phyloP scores from a whole-genome alignment of 2,797 vertebrate species.

The Champsocephalus esox region DNA sequence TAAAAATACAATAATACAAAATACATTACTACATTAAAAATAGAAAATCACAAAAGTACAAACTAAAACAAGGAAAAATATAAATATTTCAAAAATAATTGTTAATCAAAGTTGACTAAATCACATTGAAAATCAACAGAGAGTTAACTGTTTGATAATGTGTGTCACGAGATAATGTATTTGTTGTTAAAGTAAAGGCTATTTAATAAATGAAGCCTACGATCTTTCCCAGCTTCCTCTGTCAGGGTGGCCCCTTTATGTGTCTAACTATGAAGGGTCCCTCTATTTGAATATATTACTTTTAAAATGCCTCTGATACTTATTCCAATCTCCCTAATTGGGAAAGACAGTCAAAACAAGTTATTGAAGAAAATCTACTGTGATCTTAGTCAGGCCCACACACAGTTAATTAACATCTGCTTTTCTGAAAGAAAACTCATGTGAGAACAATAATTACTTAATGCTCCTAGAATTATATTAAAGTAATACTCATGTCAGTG shows the following conservation, averaged over 20 bases:
- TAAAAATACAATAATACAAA: too few relatives aligned
- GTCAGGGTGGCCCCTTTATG: not conserved
- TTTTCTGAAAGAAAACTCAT: slow-evolving; percentile 34
- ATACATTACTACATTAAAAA: too few relatives aligned
- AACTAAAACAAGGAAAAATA: too few relatives aligned
- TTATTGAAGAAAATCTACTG: slow-evolving; percentile 17
- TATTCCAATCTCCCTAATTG: slow-evolving; percentile 10
- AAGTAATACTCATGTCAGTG: slow-evolving; percentile 17
- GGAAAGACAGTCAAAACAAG: slow-evolving; percentile 6
- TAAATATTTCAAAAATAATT: too few relatives aligned
- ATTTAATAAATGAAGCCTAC: too few relatives aligned
- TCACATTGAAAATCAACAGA: too few relatives aligned
- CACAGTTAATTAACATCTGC: slow-evolving; percentile 26
- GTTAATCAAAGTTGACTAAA: too few relatives aligned
- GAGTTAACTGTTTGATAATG: too few relatives aligned
- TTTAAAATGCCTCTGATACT: not conserved
- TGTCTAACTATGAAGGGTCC: not conserved
- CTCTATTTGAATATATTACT: not conserved
- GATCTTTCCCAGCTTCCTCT: not conserved
- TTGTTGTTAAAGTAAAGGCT: too few relatives aligned
- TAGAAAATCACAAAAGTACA: too few relatives aligned
- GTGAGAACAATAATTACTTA: slow-evolving; percentile 37
- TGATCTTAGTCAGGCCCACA: slow-evolving; percentile 44
- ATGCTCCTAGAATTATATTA: slow-evolving; percentile 13
- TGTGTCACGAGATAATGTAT: not conserved